Conservation (phyloP, 2,888 invertebrate species). For the Alentia gelatinosa region DNA sequence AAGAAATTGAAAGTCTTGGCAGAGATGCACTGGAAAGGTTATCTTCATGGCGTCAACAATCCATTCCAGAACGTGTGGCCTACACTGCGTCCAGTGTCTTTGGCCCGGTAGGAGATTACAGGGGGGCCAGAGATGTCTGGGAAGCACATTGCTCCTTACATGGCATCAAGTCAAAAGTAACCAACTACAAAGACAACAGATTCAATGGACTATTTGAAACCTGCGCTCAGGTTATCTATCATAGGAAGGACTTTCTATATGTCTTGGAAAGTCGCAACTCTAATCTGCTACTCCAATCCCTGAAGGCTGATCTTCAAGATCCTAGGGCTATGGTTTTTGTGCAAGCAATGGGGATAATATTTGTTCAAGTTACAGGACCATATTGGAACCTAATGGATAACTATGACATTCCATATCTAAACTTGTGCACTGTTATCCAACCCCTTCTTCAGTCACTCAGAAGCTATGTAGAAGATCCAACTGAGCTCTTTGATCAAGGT, state of each 20-base stretch:
- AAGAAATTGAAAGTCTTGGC: neutral
- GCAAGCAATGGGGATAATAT: constrained; percentile 21
- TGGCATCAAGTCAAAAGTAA: constrained; percentile 26
- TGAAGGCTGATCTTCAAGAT: constrained; percentile 26
- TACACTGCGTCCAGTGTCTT: neutral
- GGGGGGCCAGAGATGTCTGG: neutral
- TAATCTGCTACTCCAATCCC: constrained; percentile 56
- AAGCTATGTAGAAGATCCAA: neutral
- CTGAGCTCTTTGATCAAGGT: constrained; percentile 1
- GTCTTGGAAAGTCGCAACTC: constrained; percentile 33
- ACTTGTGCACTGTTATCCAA: neutral
- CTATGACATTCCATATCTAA: neutral
- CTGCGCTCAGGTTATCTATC: constrained; percentile 57
- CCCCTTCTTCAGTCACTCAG: neutral
- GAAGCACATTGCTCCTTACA: neutral
- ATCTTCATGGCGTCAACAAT: neutral
- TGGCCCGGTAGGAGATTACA: constrained; percentile 31
- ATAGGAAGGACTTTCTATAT: constrained; percentile 58
- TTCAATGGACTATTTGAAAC: constrained; percentile 64
- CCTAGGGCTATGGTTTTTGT: neutral
- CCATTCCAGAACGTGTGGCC: neutral
- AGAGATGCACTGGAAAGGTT: neutral
- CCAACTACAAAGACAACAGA: constrained; percentile 58
- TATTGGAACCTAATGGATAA: constrained; percentile 58
- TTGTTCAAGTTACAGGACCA: constrained; percentile 61